Conservation (phyloP, 2,888 invertebrate species). For the Trachelus tabidus region DNA sequence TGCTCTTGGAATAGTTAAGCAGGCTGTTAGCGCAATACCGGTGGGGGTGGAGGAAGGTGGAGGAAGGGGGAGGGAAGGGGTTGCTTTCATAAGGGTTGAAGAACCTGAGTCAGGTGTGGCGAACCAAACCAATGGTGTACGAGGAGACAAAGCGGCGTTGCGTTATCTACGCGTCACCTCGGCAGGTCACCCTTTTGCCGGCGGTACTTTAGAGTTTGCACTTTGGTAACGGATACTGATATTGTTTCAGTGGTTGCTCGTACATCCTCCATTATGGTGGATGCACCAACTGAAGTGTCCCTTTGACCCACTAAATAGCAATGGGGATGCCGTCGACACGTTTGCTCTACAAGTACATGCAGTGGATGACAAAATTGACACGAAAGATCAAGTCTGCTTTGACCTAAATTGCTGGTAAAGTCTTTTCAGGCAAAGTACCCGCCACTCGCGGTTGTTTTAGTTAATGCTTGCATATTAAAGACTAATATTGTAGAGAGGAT, state of each 20-base stretch:
- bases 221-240: background rate
- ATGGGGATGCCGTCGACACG: background rate
- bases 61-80: background rate
- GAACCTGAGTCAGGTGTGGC: background rate
- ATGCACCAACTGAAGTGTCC: background rate
- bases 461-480: background rate
- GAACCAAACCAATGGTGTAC: background rate
- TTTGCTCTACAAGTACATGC: background rate
- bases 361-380: background rate
- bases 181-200: background rate
- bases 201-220: background rate
- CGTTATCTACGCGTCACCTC: background rate
- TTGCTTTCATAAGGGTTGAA: background rate
- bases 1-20: conserved; percentile 28
- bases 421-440: background rate
- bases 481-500: too few species aligned
- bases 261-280: background rate
- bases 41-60: background rate
- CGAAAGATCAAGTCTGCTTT: background rate
- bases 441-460: background rate
- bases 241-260: background rate
- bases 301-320: background rate
- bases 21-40: conserved; percentile 16
- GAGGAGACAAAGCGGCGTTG: background rate
- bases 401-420: background rate